Evolutionary conservation across 2,888 invertebrate species (phyloP), one percentile per base, ranked within the genome.

Genomic region (Tridacna crocea): DNA sequence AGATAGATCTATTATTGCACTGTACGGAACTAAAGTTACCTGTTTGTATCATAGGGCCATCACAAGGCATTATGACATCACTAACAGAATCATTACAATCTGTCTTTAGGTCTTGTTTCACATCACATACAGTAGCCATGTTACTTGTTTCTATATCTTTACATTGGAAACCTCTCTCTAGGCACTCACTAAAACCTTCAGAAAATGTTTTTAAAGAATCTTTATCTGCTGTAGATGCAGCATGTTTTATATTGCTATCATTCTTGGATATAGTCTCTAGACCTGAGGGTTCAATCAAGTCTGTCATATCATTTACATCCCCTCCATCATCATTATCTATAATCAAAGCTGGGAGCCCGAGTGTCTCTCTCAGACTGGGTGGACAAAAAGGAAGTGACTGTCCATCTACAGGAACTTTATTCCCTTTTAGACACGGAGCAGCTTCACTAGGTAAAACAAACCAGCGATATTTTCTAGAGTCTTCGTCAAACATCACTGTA

Each of bases 361-460:
- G 65, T 27, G 70, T 46, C 58, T 77, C 75, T 75, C 89, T 78
- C 58, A 89, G 80, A 46, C 61, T 12, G 47, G 87, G 87, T 68
- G 90, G 90, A 82, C 88, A 88, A 76, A 91, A 91, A 12, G 91
- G 90, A 27, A 90, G 84, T 13, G 68, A 27, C 4, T 79, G 65
- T 27, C 75, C 58, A 74, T 72, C 72, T n/a, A 78, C 75, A 4
- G 11, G 13, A n/a, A 82, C 73, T 51, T 77, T 58, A 70, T 76
- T 80, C 11, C 87, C 88, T 63, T 73, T 72, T 96, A 90, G 84
- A 80, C 85, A 88, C 15, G 73, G 75, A 91, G 97, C 97, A 0
- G 98, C 98, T 95, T 98, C 98, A 92, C 97, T 97, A 0, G 98
- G 98, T 75, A 98, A 94, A 96, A 98, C 96, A 94, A 98, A 98